A percentile compares a stretch with the other conserved stretches of the same genome.
Evolutionary conservation across 2,888 invertebrate species (phyloP).

Genomic region (Torymus aiolomorphi): DNA sequence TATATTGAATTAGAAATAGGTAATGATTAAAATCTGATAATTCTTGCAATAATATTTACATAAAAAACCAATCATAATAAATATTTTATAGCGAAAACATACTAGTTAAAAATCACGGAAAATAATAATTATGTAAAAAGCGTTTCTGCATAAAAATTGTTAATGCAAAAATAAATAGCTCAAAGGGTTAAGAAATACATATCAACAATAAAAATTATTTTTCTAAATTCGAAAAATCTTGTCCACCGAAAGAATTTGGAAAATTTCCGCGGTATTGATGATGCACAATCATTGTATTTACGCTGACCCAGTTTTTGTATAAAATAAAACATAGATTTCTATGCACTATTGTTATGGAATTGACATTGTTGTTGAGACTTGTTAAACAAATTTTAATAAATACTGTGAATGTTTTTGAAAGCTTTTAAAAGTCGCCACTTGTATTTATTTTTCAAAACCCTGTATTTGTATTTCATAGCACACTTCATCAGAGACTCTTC

Average conservation of each 20-base stretch:
- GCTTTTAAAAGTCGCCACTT: constrained; percentile 32
- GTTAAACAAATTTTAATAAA: constrained; percentile 56
- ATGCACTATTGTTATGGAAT: constrained; percentile 54
- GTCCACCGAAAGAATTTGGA: constrained; percentile 19
- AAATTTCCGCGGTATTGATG: constrained; percentile 4
- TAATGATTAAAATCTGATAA: too few species aligned
- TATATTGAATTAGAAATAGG: too few species aligned
- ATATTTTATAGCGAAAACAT: background rate
- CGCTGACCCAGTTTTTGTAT: constrained; percentile 57
- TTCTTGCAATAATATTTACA: too few species aligned
- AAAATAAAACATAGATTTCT: constrained; percentile 54
- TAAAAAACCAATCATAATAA: background rate
- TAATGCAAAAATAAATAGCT: background rate
- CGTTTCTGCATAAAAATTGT: background rate
- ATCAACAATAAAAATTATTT: constrained; percentile 38
- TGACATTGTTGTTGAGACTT: constrained; percentile 51
- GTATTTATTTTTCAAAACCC: constrained; percentile 42
- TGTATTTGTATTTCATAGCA: background rate
- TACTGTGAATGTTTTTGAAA: constrained; percentile 48
- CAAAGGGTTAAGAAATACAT: constrained; percentile 33
- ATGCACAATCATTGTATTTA: constrained; percentile 41
- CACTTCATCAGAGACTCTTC: too few species aligned
- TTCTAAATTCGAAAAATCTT: constrained; percentile 33
- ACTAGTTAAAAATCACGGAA: background rate
- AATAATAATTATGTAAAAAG: too few species aligned